A percentile compares a stretch with the other conserved stretches of the same genome.
Conservation (phyloP, 2,888 invertebrate species). For the Agapostemon virescens region DNA sequence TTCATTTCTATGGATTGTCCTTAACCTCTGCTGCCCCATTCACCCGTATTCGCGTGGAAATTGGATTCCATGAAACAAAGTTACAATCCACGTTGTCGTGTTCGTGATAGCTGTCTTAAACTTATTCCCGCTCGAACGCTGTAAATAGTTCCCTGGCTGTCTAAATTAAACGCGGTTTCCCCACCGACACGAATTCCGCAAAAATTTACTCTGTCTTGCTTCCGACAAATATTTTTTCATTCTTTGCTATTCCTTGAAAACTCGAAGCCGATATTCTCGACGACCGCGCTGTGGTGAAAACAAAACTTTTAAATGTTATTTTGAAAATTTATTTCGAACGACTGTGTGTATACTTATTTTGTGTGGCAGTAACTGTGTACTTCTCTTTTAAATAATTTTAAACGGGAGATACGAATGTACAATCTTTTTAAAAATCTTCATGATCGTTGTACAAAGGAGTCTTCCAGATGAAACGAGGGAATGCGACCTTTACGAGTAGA, state of each 20-base stretch:
- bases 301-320: background rate
- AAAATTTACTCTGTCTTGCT: background rate
- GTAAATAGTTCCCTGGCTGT: background rate
- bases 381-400: too few relatives aligned
- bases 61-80: constrained; percentile 59
- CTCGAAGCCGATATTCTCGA: background rate
- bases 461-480: too few relatives aligned
- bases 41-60: constrained; percentile 66
- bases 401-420: too few relatives aligned
- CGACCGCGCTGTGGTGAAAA: background rate
- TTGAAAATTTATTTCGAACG: too few relatives aligned
- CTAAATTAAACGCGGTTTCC: background rate
- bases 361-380: too few relatives aligned
- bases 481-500: too few relatives aligned
- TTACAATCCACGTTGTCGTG: constrained; percentile 29
- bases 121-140: background rate
- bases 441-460: too few relatives aligned
- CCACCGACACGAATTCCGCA: background rate
- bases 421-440: too few relatives aligned
- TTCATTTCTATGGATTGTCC: constrained; percentile 60
- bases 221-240: background rate
- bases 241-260: background rate
- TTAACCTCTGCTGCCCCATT: constrained; percentile 66
- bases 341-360: too few relatives aligned
- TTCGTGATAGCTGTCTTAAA: constrained; percentile 15